A percentile compares a stretch with the other conserved stretches of the same genome.
Evolutionary conservation across 92 coral and sea anemone genomes (phyloP).

Genomic region (Muricea muricata): DNA sequence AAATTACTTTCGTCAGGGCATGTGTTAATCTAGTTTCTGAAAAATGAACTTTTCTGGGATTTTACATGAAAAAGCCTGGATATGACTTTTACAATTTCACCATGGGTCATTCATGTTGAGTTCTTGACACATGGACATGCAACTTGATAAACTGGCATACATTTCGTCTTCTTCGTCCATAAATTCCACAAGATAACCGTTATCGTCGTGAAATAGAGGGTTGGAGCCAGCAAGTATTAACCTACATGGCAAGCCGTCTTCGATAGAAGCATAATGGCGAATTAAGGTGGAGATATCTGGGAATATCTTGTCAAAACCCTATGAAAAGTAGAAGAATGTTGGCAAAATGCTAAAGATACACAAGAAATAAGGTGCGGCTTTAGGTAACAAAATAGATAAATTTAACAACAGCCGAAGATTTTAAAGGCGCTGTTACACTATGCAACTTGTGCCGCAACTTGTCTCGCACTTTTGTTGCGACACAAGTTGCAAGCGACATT

Average conservation of each 20-base stretch:
- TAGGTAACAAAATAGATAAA: no score
- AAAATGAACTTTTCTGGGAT: not conserved
- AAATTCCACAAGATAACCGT: constrained; percentile 39
- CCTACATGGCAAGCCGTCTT: constrained; percentile 85
- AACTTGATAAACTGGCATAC: constrained; percentile 16
- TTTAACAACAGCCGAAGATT: no score
- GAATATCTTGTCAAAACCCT: constrained; percentile 82
- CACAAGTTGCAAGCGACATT: no score
- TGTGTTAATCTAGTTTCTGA: not conserved
- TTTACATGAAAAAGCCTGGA: no score
- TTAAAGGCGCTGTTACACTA: no score
- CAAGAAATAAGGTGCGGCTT: no score
- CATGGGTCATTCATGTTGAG: constrained; percentile 28
- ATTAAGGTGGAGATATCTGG: constrained; percentile 78
- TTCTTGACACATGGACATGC: constrained; percentile 35
- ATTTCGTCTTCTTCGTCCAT: constrained; percentile 35
- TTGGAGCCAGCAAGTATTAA: constrained; percentile 88
- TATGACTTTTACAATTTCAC: not conserved
- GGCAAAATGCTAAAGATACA: no score
- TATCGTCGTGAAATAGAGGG: constrained; percentile 39
- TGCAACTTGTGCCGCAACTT: no score
- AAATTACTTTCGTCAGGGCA: not conserved
- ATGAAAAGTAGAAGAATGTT: not conserved
- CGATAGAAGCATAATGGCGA: constrained; percentile 73
- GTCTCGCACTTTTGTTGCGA: no score